Base-by-base conservation (phyloP, 2,888 invertebrate species). In the Melieria picta region DNA sequence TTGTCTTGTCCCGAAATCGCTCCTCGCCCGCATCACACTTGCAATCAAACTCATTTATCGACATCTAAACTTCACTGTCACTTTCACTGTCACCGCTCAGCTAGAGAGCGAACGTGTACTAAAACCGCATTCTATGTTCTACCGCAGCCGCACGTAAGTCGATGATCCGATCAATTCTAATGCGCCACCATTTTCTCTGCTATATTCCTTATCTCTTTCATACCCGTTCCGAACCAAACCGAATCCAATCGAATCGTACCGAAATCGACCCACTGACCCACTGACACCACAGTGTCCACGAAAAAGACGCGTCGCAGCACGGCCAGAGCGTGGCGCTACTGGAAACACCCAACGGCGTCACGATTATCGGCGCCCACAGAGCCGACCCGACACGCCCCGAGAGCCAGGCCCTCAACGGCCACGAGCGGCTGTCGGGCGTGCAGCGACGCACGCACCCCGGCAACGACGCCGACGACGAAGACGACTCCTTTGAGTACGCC, bases 281-380 rank as follows among this genome's bases (percentile, higher is more conserved):
- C 1, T 7, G 46, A 48, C 45, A 65, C 56, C 10, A 57, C 58
- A 75, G 72, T 71, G 71, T 69, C 50, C 77, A 76, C 69, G 75
- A 70, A 45, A 71, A 74, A 45, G 76, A 77, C 56, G 13, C 30
- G 30, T 0, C 56, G 7, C 78, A 79, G n/a, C 84, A 81, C 72
- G 85, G 85, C 66, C 84, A 85, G 65, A 81, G 79, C 75, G 85
- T 85, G 65, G 85, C 85, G 3, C 78, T 85, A 16, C 80, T 85
- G n/a, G 84, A 85, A 76, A 83, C 82, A 4, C 81, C 85, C 65
- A 85, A 84, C 75, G 85, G 85, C 72, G 83, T 85, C n/a, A 83
- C 83, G 46, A 77, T 85, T 45, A 76, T 84, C 67, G 80, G 81
- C 64, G 30, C 30, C 30, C 30, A 30, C 30, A 30, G 30, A 30